Percentiles rank a stretch among this genome's conserved stretches.
These are phyloP conservation scores for Neodiprion fabricii DNA, from an alignment of 1,140 invertebrate genomes.

Conservation along the genomic window DNA sequence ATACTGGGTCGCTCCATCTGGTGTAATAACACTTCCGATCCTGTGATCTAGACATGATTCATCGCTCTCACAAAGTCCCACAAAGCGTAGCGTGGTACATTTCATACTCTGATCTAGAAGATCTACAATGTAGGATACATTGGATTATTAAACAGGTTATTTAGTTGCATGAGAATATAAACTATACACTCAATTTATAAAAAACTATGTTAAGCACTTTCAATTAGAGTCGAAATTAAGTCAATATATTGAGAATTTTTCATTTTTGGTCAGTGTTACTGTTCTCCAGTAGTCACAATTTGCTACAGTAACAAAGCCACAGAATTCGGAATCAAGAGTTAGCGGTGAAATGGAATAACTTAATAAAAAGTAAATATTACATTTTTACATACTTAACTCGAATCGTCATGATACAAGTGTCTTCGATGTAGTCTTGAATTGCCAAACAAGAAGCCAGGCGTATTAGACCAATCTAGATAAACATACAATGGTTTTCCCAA, in stretches of 20 bases:
- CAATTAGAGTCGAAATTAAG: background rate
- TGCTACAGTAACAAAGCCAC: background rate
- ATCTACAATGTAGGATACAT: background rate
- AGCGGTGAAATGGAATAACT: background rate
- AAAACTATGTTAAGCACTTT: background rate
- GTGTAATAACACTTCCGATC: constrained; percentile 18
- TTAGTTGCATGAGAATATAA: background rate
- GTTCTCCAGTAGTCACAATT: background rate
- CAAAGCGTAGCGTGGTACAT: background rate
- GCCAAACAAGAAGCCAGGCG: too few species aligned
- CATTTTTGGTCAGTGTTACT: background rate
- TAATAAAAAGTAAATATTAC: background rate
- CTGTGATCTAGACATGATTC: constrained; percentile 23
- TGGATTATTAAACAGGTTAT: too few species aligned
- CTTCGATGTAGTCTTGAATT: too few species aligned
- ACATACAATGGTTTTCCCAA: too few species aligned
- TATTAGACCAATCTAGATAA: too few species aligned
- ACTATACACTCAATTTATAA: background rate
- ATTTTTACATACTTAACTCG: background rate
- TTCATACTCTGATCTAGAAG: background rate
- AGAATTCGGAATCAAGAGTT: too few species aligned
- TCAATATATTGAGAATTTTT: background rate
- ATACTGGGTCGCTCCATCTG: constrained; percentile 28
- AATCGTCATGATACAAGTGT: background rate
- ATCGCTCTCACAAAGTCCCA: background rate